Percentiles rank a stretch among this genome's conserved stretches.
These are phyloP conservation scores for Diabrotica undecimpunctata DNA, from an alignment of 1,140 invertebrate genomes.

Conservation along the genomic window DNA sequence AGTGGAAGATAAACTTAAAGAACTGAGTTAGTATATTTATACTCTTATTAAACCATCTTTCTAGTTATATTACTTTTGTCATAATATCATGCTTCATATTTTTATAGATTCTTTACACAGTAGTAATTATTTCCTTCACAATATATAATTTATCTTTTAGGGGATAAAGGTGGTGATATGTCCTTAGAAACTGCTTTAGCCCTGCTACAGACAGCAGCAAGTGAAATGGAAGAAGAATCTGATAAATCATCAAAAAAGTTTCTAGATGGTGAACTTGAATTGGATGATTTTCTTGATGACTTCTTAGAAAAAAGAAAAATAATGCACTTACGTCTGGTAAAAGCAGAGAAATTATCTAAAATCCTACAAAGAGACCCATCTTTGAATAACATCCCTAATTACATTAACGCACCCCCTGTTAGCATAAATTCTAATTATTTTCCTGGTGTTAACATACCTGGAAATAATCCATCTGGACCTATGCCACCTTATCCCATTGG, in stretches of 20 bases:
- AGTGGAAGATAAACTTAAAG: constrained; percentile 65
- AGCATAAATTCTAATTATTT: constrained; percentile 44
- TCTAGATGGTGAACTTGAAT: constrained; percentile 64
- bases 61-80: not conserved
- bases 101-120: too few species aligned
- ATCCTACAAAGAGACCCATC: constrained; percentile 55
- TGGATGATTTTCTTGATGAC: constrained; percentile 76
- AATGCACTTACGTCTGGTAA: constrained; percentile 78
- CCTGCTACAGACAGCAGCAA: constrained; percentile 76
- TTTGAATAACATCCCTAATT: constrained; percentile 35
- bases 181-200: constrained; percentile 78
- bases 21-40: constrained; percentile 60
- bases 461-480: constrained; percentile 5
- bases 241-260: constrained; percentile 77
- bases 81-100: not conserved
- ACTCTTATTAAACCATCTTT: too few species aligned
- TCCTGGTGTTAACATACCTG: constrained; percentile 38
- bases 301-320: constrained; percentile 69
- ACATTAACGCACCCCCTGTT: constrained; percentile 43
- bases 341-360: constrained; percentile 83
- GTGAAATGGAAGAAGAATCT: constrained; percentile 84
- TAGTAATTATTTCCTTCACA: too few species aligned
- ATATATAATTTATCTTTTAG: constrained; percentile 45
- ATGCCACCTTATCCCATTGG: constrained; percentile 52
- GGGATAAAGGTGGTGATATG: constrained; percentile 65